Percentiles rank a stretch among this genome's conserved stretches.
phyloP scores from a whole-genome alignment of 2,113 vertebrate genomes.

The Etheostoma cragini region DNA sequence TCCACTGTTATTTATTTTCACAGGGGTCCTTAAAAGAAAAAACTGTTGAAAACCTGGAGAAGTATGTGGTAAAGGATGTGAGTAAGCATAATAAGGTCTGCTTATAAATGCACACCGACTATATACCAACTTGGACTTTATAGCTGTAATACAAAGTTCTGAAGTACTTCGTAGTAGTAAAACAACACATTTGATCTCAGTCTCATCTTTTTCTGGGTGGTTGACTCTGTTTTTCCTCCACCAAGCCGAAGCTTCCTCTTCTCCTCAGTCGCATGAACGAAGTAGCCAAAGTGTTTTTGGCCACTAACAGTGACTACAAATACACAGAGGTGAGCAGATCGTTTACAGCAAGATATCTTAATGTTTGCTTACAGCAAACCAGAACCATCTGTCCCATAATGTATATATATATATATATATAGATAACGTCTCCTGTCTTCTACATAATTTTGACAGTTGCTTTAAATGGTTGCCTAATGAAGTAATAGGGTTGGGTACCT shows the following conservation, averaged over 20 bases:
- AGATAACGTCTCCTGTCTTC: too few relatives aligned
- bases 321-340: conserved; percentile 92
- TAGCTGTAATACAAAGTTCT: neutral
- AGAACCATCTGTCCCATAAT: too few relatives aligned
- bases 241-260: conserved; percentile 91
- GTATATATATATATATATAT: too few relatives aligned
- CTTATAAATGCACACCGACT: neutral
- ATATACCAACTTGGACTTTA: neutral
- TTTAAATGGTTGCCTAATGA: too few relatives aligned
- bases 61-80: conserved; percentile 97
- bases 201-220: neutral
- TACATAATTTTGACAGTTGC: too few relatives aligned
- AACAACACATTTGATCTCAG: neutral
- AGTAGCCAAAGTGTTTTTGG: conserved; percentile 95
- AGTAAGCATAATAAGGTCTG: conserved; percentile 65
- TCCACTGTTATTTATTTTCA: neutral
- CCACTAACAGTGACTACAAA: conserved; percentile 97
- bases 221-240: conserved; percentile 19
- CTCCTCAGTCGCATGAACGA: conserved; percentile 97
- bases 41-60: conserved; percentile 95
- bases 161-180: rapidly evolving
- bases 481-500: too few relatives aligned
- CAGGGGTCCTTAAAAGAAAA: conserved; percentile 97
- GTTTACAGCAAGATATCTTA: conserved; percentile 25
- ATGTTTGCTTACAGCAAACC: neutral